Base-by-base conservation (phyloP, 2,888 invertebrate species). In the Brassicogethes aeneus region DNA sequence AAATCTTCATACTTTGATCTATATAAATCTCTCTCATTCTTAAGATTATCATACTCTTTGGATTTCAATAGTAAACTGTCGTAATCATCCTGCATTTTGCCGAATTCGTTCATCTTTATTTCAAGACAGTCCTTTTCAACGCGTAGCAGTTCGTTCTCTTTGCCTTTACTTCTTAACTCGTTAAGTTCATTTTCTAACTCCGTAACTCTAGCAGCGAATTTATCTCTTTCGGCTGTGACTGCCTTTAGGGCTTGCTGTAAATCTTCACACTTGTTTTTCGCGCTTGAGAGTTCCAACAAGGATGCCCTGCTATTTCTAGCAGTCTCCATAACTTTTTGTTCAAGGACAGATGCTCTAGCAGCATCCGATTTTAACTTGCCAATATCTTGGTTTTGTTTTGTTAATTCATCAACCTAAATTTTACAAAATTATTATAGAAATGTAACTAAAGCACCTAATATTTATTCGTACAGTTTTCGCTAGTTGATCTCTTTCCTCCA, bases 11-110 rank as follows among this genome's bases (percentile, higher is more conserved):
- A 57, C 48, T 63, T 62, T 16, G 49, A 46, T 39, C 56, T 64
- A 48, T 62, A 65, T 39, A 53, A 54, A 34, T 67, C 63, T 12
- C 64, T 53, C 45, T 68, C 67, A 3, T 54, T 53, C 37, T 51
- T 56, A n/a, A 66, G 47, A 3, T 43, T 46, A 31, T 64, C 64
- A 16, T 55, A 38, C 40, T 51, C 50, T 38, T 52, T 42, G 40
- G 56, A 48, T 52, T 61, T 55, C 39, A 50, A 50, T 34, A 57
- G 43, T 38, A 65, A 43, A 36, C 57, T 52, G 41, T 57, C 57
- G 34, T 55, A 58, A 42, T 65, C 54, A 16, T 50, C 47, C 47
- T 64, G 62, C 15, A 63, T 47, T 16, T 54, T 53, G 3, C 54
- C 43, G 7, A 64, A 37, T 46, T 65, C 62, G 40, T 62, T 62